These are phyloP conservation scores for Blomia tropicalis DNA, from an alignment of 2,888 invertebrate genomes.

Conservation along the genomic window DNA sequence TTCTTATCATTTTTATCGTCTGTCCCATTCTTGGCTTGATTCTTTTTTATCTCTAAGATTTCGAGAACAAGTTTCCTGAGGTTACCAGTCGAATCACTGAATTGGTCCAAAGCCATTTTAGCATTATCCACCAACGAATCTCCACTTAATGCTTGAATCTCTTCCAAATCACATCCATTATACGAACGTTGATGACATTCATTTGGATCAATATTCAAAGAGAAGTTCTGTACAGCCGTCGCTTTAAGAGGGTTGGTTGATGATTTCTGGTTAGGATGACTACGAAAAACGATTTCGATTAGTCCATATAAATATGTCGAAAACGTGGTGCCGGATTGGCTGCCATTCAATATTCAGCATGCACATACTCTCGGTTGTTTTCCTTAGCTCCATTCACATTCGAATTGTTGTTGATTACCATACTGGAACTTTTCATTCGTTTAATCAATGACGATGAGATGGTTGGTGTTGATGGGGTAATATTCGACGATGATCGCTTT, in stretches of 20 bases:
- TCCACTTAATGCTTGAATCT: neutral
- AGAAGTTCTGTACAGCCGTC: neutral
- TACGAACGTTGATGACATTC: constrained; percentile 6
- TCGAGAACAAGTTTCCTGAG: neutral
- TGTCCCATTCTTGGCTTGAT: neutral
- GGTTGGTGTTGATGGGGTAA: neutral
- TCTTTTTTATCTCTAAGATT: constrained; percentile 2
- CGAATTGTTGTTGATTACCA: neutral
- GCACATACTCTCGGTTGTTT: constrained; percentile 14
- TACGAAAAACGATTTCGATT: neutral
- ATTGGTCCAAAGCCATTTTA: neutral
- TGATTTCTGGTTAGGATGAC: neutral
- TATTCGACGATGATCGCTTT: neutral
- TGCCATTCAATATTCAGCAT: neutral
- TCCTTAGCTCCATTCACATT: neutral
- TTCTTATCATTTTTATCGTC: neutral
- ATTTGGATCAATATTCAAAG: constrained; percentile 7
- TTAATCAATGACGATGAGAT: constrained; percentile 4
- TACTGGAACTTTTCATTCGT: constrained; percentile 17
- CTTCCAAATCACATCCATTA: neutral
- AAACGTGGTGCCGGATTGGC: no score
- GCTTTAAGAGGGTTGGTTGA: neutral
- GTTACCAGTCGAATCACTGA: neutral
- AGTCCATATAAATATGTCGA: no score
- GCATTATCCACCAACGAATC: neutral